These are phyloP conservation scores for Rotaria socialis DNA, from an alignment of 2,888 invertebrate species.

Conservation along the genomic window DNA sequence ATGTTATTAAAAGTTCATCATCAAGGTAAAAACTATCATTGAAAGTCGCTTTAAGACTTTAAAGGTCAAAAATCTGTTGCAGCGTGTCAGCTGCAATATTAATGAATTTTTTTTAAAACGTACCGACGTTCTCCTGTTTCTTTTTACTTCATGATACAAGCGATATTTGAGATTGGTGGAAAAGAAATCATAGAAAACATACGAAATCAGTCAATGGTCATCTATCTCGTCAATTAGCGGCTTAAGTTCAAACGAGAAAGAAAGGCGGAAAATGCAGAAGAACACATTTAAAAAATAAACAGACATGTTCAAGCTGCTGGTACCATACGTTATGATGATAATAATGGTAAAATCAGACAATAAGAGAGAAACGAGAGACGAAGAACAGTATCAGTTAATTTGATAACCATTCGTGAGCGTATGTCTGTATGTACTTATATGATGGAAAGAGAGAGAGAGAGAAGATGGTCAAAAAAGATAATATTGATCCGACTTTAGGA, in stretches of 20 bases:
- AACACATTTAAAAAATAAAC: neutral
- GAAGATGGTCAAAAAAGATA: neutral
- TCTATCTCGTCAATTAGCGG: conserved; percentile 21
- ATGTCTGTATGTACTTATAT: neutral
- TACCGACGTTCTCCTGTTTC: neutral
- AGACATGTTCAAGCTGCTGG: neutral
- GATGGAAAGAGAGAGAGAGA: neutral
- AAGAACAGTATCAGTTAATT: conserved; percentile 1
- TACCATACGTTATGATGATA: neutral
- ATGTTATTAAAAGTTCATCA: conserved; percentile 10
- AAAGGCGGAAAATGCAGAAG: neutral
- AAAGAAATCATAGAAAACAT: neutral
- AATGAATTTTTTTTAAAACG: neutral
- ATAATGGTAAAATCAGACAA: neutral
- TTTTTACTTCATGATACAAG: neutral
- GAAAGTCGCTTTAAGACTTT: neutral
- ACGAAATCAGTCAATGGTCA: conserved; percentile 2
- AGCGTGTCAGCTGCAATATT: neutral
- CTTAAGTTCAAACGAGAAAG: conserved; percentile 9
- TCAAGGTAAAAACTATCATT: neutral
- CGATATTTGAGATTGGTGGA: neutral
- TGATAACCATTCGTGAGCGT: neutral
- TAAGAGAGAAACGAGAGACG: neutral
- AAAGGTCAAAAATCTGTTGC: conserved; percentile 21
- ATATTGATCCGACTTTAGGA: neutral